Conservation (phyloP, 1,140 invertebrate species). For the Drosophila santomea region DNA sequence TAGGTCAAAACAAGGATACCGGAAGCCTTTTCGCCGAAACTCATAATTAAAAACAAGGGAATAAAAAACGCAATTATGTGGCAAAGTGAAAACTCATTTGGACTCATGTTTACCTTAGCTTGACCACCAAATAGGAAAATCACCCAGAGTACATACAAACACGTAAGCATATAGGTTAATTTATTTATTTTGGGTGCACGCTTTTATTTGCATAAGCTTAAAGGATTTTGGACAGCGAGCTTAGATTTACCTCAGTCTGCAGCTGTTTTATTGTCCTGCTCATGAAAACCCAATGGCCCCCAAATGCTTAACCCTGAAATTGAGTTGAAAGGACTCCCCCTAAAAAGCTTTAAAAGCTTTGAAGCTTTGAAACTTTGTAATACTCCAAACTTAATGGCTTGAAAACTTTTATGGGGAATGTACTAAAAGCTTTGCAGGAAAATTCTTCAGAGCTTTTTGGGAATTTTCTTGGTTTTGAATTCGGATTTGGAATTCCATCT, state of each 20-base stretch:
- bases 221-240: conserved; percentile 37
- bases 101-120: conserved; percentile 35
- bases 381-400: neutral
- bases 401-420: conserved; percentile 1
- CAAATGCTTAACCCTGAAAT: conserved; percentile 28
- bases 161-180: conserved; percentile 36
- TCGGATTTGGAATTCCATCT: neutral
- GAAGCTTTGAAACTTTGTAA: neutral
- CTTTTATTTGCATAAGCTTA: conserved; percentile 50
- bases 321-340: conserved; percentile 1
- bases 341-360: conserved; percentile 7
- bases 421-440: neutral
- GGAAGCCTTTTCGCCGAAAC: conserved; percentile 7
- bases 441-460: conserved; percentile 1
- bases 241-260: conserved; percentile 42
- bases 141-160: conserved; percentile 22
- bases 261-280: conserved; percentile 28
- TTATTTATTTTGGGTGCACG: conserved; percentile 49
- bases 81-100: conserved; percentile 38
- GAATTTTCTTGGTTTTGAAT: neutral
- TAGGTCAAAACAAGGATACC: conserved; percentile 17
- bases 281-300: conserved; percentile 25
- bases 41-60: conserved; percentile 33
- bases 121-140: conserved; percentile 32
- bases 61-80: conserved; percentile 1